phyloP scores from a whole-genome alignment of 2,113 vertebrate species.

The Callospermophilus lateralis region DNA sequence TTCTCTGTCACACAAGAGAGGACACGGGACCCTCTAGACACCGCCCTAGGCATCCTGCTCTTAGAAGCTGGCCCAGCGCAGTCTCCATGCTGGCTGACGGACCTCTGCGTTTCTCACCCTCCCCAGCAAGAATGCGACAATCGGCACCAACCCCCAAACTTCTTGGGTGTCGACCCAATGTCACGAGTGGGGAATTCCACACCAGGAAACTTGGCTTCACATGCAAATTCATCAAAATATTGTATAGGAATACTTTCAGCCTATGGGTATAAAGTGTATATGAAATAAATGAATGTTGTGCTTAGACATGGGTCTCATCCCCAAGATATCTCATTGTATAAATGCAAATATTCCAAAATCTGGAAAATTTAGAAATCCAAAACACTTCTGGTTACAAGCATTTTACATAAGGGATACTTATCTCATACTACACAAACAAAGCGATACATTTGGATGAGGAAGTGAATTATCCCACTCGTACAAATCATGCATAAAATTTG shows the following conservation, averaged over 20 bases:
- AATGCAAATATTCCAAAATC: background rate
- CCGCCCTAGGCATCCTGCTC: no score
- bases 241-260: background rate
- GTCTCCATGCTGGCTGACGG: rapidly evolving
- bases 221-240: background rate
- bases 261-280: background rate
- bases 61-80: background rate
- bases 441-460: background rate
- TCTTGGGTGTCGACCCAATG: background rate
- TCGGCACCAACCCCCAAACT: background rate
- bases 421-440: background rate
- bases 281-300: background rate
- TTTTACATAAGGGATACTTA: background rate
- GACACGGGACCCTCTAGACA: rapidly evolving
- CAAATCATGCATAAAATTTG: background rate
- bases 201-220: background rate
- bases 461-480: background rate
- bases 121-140: no score
- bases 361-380: background rate
- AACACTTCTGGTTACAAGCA: background rate
- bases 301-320: background rate
- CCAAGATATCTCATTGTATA: background rate
- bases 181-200: background rate
- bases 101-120: rapidly evolving
- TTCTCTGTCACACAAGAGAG: background rate